Evolutionary conservation across 2,113 vertebrate genomes (phyloP).

Genomic region (Platichthys stellatus): DNA sequence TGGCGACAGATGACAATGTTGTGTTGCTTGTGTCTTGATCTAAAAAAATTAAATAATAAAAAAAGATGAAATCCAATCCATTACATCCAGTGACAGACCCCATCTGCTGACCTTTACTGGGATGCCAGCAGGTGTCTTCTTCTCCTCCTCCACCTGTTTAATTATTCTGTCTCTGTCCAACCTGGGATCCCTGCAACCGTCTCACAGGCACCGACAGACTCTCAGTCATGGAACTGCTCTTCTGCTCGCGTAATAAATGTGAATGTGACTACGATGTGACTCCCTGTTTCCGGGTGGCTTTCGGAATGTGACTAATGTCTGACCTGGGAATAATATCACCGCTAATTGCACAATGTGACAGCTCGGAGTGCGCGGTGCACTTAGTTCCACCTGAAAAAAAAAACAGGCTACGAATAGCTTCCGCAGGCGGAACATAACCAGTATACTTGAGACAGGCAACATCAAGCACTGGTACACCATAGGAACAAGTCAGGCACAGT

Average conservation of each 20-base stretch:
- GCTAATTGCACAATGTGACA: conserved; percentile 66
- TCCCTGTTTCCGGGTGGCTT: conserved; percentile 24
- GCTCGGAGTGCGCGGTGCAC: conserved; percentile 45
- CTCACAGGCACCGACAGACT: conserved; percentile 48
- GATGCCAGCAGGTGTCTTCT: conserved; percentile 68
- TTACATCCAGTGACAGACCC: conserved; percentile 37
- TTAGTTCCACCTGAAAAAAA: conserved; percentile 36
- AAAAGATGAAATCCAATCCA: not conserved
- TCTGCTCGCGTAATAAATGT: conserved; percentile 56
- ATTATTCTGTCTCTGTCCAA: conserved; percentile 71
- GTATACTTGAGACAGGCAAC: conserved; percentile 6
- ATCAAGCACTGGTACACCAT: conserved; percentile 13
- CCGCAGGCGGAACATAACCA: not conserved
- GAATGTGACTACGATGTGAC: conserved; percentile 22
- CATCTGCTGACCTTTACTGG: conserved; percentile 69
- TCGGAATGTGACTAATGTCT: conserved; percentile 52
- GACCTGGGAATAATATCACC: conserved; percentile 60
- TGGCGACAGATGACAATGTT: not conserved
- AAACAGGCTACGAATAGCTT: conserved; percentile 20
- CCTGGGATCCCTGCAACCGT: conserved; percentile 52
- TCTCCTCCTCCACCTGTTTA: conserved; percentile 66
- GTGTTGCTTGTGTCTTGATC: conserved; percentile 26
- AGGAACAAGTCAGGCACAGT: conserved; percentile 20
- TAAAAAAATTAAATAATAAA: no score
- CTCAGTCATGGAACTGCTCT: conserved; percentile 47